Conservation (phyloP, 2,797 vertebrate species). For the Lutjanus campechanus region DNA sequence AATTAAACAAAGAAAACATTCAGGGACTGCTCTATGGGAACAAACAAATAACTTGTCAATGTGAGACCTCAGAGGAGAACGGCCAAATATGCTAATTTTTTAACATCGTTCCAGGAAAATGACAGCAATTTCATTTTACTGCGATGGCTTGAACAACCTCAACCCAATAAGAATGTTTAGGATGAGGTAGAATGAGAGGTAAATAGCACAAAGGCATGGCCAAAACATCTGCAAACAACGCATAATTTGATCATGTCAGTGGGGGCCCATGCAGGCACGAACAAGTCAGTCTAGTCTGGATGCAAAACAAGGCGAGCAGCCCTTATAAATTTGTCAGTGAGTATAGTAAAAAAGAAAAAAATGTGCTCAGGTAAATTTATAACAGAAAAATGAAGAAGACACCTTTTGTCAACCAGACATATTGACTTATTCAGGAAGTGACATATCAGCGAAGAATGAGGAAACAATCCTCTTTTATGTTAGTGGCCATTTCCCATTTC, state of each 20-base stretch:
- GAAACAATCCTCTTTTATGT: conserved; percentile 77
- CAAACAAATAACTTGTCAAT: conserved; percentile 36
- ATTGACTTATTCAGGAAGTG: conserved; percentile 59
- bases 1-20: conserved; percentile 38
- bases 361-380: conserved; percentile 38
- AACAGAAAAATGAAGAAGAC: conserved; percentile 50
- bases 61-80: conserved; percentile 29
- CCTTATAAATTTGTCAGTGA: background rate
- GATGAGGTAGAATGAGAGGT: background rate
- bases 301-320: background rate
- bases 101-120: conserved; percentile 32
- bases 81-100: conserved; percentile 5
- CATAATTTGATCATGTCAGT: background rate
- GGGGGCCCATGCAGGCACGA: background rate
- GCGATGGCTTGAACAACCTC: background rate
- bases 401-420: conserved; percentile 48
- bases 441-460: conserved; percentile 74
- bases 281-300: background rate
- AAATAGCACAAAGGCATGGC: background rate
- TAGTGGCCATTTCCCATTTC: conserved; percentile 74
- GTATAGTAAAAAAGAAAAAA: background rate
- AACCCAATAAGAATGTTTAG: background rate
- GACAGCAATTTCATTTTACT: conserved; percentile 28
- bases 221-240: background rate
- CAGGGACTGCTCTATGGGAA: conserved; percentile 19